A percentile compares a stretch with the other conserved stretches of the same genome.
phyloP scores from a whole-genome alignment of 2,797 vertebrate genomes.

The Periophthalmus magnuspinnatus region DNA sequence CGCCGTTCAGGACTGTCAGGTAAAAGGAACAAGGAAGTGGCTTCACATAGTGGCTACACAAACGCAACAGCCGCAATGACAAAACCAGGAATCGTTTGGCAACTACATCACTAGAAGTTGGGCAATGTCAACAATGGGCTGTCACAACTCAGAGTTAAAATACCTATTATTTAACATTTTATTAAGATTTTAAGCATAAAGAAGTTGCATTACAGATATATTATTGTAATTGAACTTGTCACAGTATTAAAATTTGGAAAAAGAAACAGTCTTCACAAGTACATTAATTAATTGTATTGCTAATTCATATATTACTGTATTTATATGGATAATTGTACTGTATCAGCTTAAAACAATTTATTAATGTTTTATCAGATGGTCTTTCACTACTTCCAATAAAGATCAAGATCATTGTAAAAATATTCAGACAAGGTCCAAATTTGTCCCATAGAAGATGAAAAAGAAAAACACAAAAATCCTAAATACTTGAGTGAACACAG shows the following conservation, averaged over 20 bases:
- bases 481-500: background rate
- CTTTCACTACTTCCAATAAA: background rate
- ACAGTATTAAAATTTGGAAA: too few species aligned
- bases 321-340: background rate
- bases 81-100: conserved; percentile 38
- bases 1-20: conserved; percentile 91
- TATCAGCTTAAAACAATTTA: background rate
- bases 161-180: background rate
- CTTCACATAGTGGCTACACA: conserved; percentile 7
- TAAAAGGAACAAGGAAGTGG: conserved; percentile 68
- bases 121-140: too few species aligned
- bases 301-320: background rate
- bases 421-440: background rate
- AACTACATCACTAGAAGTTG: conserved; percentile 8
- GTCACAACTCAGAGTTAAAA: conserved; percentile 18
- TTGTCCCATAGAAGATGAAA: too few species aligned
- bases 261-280: too few species aligned
- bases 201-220: background rate
- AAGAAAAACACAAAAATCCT: too few species aligned
- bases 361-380: background rate
- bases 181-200: background rate
- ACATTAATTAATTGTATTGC: too few species aligned
- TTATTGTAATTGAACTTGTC: background rate
- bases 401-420: background rate
- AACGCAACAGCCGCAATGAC: conserved; percentile 36